Base-by-base conservation (phyloP, 2,888 invertebrate species). In the Bembecia ichneumoniformis region DNA sequence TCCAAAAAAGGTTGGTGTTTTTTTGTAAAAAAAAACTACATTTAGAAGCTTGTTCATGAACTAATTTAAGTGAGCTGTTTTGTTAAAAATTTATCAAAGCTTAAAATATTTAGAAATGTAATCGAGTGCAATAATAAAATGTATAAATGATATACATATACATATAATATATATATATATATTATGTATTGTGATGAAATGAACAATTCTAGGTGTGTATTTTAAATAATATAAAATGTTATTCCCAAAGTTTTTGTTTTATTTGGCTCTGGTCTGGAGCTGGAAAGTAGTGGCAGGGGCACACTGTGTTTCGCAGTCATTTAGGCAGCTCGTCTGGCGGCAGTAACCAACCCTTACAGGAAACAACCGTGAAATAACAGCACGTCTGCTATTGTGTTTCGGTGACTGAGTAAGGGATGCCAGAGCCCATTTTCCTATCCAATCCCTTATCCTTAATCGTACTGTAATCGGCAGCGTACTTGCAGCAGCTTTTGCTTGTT, bases 201-300 rank as follows among this genome's bases (percentile, higher is more conserved):
- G 65, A 66, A 71, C 67, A 72, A 75, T 78, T 82, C 81, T 84
- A 83, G 80, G 82, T 83, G 84, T 84, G 84, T 82, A 86, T 83
- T 83, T 82, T 77, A 83, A 82, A 78, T 72, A 82, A 81, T 82
- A 84, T 77, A 82, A 82, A 82, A 81, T 82, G 83, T 86, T 84
- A 80, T 77, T 79, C 76, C 63, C 77, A 59, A 55, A 54, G 58
- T 57, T 28, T n/a, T 56, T 63, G 66, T 75, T 74, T 76, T 59
- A 68, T 71, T 73, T 56, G n/a, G n/a, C n/a, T n/a, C n/a, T n/a
- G n/a, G n/a, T n/a, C n/a, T n/a, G n/a, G n/a, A n/a, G n/a, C n/a
- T n/a, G n/a, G n/a, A n/a, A n/a, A n/a, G n/a, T n/a, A n/a, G n/a
- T n/a, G n/a, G n/a, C n/a, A n/a, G n/a, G n/a, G n/a, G n/a, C n/a